Base-by-base conservation (phyloP, 1,140 invertebrate species). In the Chrysomallon squamiferum region DNA sequence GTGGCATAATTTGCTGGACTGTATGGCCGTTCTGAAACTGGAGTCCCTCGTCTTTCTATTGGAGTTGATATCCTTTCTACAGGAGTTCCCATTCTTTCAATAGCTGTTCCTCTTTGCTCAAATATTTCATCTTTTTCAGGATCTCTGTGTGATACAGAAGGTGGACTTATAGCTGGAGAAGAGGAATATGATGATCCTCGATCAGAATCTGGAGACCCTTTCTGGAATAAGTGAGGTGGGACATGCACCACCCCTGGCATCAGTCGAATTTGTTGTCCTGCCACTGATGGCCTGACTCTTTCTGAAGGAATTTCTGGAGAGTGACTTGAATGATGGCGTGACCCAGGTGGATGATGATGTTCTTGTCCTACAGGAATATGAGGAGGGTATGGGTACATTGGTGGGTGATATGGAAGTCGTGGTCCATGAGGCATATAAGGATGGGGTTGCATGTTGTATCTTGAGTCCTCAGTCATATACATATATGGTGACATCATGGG, bases 71-170 rank as follows among this genome's bases (percentile, higher is more conserved):
- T 38, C 15, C 35, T 5, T 45, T 41, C 50, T 45, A 20, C 43
- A 47, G 50, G 33, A 47, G 33, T n/a, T 35, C 64, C 67, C 20
- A 43, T 60, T 20, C 49, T 25, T 22, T 49, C 59, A 33, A 9
- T 62, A 49, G 30, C 43, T 45, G 65, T 61, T 57, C 32, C 54
- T 70, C 45, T 72, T 68, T 38, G 62, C 72, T 6, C 69, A 56
- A 9, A 62, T 54, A 18, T 70, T 43, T 35, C 76, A 71, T 32
- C 69, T 74, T 49, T 72, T 72, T 38, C 59, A 54, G 45, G 52
- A 41, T 57, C 61, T 32, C 73, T 52, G 65, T 83, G 80, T 59
- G 73, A 74, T 0, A 79, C 81, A 67, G 80, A 80, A 9, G 81
- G 79, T 41, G 81, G 63, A 18, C 81, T 69, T 3, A 54, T 30